Conservation (phyloP, 1,140 invertebrate genomes). For the Orchesella cincta region DNA sequence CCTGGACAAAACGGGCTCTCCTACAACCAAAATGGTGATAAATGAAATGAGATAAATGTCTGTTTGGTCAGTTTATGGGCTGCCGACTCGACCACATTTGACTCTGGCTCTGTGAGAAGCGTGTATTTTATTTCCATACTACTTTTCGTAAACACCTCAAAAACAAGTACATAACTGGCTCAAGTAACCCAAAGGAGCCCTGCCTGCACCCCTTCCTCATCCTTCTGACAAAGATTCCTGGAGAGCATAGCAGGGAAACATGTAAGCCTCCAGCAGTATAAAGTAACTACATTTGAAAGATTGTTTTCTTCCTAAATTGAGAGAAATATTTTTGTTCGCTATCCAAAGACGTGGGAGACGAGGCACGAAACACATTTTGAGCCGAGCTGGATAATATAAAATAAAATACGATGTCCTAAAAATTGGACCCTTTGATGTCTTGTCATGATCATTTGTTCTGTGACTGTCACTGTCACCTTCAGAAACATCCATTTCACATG, state of each 20-base stretch:
- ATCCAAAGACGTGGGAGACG: too few species aligned
- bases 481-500: background rate
- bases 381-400: background rate
- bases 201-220: background rate
- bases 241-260: background rate
- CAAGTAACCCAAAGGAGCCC: background rate
- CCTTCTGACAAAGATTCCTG: slow-evolving; percentile 7
- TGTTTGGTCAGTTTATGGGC: too few species aligned
- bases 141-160: too few species aligned
- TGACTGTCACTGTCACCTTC: background rate
- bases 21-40: too few species aligned
- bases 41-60: too few species aligned
- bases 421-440: slow-evolving; percentile 1
- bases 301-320: background rate
- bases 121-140: too few species aligned
- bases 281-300: background rate
- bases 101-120: too few species aligned
- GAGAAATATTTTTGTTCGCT: background rate
- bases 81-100: too few species aligned
- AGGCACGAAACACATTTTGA: too few species aligned
- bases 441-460: background rate
- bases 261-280: slow-evolving; percentile 5
- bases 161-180: background rate
- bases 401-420: background rate
- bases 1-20: too few species aligned